Percentiles rank a stretch among this genome's conserved stretches.
Conservation (phyloP, 2,888 invertebrate species). For the Pyrrhia umbra region DNA sequence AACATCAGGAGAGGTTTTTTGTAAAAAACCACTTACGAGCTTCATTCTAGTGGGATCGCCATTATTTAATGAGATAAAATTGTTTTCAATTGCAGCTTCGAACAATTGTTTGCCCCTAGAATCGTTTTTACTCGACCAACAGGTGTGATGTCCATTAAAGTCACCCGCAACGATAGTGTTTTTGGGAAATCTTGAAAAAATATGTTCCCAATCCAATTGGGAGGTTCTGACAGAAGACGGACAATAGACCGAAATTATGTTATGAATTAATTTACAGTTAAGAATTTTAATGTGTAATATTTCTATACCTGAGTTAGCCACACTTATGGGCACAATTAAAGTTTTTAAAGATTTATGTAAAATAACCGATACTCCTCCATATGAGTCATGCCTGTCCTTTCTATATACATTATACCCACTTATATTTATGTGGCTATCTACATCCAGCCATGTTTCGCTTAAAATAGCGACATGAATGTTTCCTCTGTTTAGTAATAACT, state of each 20-base stretch:
- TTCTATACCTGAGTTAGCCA: background rate
- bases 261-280: background rate
- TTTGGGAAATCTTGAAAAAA: background rate
- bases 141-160: too few species aligned
- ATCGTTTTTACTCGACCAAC: background rate
- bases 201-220: background rate
- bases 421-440: background rate
- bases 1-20: too few species aligned
- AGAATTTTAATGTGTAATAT: background rate
- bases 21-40: background rate
- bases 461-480: background rate
- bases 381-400: background rate
- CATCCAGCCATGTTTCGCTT: background rate
- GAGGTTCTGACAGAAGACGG: background rate
- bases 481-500: background rate
- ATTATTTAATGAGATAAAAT: constrained; percentile 6
- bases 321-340: background rate
- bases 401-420: background rate
- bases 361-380: background rate
- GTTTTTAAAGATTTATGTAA: background rate
- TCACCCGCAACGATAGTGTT: background rate
- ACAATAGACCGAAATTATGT: background rate
- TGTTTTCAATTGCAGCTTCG: background rate
- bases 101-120: background rate
- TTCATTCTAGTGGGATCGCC: background rate